Evolutionary conservation across 2,113 vertebrate genomes (phyloP), one percentile per base, ranked within the genome.

Genomic region (Lepus timidus): DNA sequence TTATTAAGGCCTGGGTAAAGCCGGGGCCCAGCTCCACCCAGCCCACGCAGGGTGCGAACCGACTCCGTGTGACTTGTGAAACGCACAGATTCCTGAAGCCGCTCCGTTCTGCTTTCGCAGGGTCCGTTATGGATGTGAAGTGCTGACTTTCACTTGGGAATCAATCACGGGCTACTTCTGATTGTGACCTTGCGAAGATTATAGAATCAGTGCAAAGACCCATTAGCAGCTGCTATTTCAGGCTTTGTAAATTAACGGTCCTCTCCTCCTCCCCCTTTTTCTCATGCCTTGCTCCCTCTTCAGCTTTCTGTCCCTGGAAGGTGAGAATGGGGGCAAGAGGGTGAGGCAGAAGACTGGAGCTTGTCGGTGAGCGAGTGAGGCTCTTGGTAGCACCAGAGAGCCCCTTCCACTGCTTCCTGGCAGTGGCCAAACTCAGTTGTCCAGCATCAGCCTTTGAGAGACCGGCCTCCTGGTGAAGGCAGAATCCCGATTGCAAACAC

Each of bases 161-260:
- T 98, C 98, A 97, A 97, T 98, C 97, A 95, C 83, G 12, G 95
- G 94, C 97, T 96, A 88, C 94, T 97, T 91, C 97, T 97, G 97
- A 96, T 85, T 33, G 19, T 96, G 98, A 98, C 98, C 98, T 98
- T 98, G 97, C 95, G 73, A 91, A 62, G 61, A 95, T 96, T 95
- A 94, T 62, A 95, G 97, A 29, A 97, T 61, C 67, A 95, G 94
- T 95, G 97, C 97, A 95, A 94, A 98, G 98, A 95, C 97, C 97
- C 98, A 97, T 98, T 97, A 98, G 94, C 96, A 96, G 96, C 96
- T 96, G 95, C 98, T 98, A 91, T 97, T 98, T 97, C 97, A 76
- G 95, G 97, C 96, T 97, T 83, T 85, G 97, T 97, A 96, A 98
- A 97, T 97, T 97, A 98, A 49, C 96, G 91, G 93, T 16, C 65